A percentile compares a stretch with the other conserved stretches of the same genome.
Evolutionary conservation across 1,140 invertebrate genomes (phyloP).

Genomic region (Drosophila lacteicornis): DNA sequence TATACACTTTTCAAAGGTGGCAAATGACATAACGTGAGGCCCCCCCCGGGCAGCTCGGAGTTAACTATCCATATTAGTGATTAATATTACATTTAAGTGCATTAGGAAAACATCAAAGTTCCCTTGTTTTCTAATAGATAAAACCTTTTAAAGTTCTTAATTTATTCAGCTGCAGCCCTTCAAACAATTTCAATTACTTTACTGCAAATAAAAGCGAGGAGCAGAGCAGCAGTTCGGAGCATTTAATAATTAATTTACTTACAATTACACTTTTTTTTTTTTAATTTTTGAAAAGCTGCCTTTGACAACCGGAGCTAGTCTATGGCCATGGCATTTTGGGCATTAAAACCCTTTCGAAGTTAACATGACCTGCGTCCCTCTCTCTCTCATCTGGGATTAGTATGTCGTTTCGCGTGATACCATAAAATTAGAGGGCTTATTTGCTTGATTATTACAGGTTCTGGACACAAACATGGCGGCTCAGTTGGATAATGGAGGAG

Average conservation of each 20-base stretch:
- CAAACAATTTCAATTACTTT: too few species aligned
- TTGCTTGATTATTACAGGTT: not conserved
- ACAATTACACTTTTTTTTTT: not conserved
- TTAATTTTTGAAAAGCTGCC: not conserved
- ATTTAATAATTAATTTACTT: constrained; percentile 3
- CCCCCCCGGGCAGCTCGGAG: too few species aligned
- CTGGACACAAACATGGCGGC: too few species aligned
- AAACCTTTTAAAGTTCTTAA: too few species aligned
- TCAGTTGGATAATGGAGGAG: too few species aligned
- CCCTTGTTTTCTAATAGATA: too few species aligned
- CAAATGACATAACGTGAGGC: constrained; percentile 38
- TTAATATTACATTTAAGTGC: not conserved
- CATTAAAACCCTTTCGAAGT: too few species aligned
- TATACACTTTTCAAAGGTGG: constrained; percentile 45
- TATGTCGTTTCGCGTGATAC: constrained; percentile 5
- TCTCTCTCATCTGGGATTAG: not conserved
- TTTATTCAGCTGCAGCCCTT: too few species aligned
- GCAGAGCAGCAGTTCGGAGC: not conserved
- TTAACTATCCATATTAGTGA: constrained; percentile 9
- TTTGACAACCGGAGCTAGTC: not conserved
- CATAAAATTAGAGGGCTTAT: constrained; percentile 13
- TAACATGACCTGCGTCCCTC: not conserved
- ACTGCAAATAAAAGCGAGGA: too few species aligned
- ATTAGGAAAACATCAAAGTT: not conserved
- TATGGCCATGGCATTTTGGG: not conserved